phyloP scores from a whole-genome alignment of 2,888 invertebrate genomes.

The Pecten maximus region DNA sequence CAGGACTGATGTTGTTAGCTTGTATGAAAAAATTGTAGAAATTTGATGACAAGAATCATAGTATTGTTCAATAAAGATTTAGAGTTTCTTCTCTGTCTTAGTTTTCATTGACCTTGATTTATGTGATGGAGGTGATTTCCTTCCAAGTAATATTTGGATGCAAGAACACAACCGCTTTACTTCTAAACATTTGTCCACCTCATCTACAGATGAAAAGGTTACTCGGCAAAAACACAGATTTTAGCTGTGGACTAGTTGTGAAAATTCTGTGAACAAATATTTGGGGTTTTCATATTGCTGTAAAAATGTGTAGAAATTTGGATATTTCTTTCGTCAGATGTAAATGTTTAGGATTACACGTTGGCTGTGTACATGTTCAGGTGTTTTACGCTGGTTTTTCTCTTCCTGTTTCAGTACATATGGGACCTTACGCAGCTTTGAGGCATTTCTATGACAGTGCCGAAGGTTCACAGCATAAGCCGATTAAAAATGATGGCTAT shows the following conservation, averaged over 20 bases:
- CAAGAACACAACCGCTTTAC: not conserved
- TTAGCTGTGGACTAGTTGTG: no score
- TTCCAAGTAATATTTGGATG: not conserved
- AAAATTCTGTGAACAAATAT: no score
- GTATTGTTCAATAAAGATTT: not conserved
- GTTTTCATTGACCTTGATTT: not conserved
- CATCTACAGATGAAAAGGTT: no score
- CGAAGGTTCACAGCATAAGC: constrained; percentile 7
- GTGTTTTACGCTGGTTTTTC: not conserved
- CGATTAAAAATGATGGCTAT: constrained; percentile 2
- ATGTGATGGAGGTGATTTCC: no score
- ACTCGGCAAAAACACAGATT: no score
- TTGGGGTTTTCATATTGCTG: not conserved
- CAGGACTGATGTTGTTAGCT: no score
- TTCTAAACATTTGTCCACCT: not conserved
- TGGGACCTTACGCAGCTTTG: constrained; percentile 18
- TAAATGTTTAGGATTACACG: not conserved
- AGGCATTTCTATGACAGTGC: constrained; percentile 27
- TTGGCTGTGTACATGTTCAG: not conserved
- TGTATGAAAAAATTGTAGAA: no score
- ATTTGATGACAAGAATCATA: not conserved
- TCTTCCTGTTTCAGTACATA: constrained; percentile 27
- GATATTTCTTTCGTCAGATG: not conserved
- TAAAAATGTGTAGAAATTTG: not conserved
- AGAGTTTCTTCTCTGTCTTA: not conserved